Conservation (phyloP, 2,113 vertebrate species). For the Lagopus muta region DNA sequence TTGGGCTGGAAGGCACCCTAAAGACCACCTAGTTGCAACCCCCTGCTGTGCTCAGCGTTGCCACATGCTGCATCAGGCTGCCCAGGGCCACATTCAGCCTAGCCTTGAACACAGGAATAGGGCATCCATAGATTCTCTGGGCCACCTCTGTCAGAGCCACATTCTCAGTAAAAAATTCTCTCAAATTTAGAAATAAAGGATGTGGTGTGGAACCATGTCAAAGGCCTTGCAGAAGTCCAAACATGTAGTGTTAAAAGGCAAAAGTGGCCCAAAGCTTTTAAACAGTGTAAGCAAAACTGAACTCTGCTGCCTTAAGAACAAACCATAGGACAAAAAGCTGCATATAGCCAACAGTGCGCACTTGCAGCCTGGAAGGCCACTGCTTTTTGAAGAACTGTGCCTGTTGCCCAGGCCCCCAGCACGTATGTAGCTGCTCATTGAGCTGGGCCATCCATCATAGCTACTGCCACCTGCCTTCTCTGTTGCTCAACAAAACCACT, state of each 20-base stretch:
- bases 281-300: not conserved
- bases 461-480: not conserved
- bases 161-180: too few species aligned
- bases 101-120: too few species aligned
- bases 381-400: not conserved
- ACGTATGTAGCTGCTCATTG: not conserved
- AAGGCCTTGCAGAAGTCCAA: too few species aligned
- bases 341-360: too few species aligned
- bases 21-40: not conserved
- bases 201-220: too few species aligned
- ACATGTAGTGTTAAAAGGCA: not conserved
- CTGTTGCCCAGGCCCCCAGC: not conserved
- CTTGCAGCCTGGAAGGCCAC: too few species aligned
- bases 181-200: too few species aligned
- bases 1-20: not conserved
- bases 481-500: not conserved
- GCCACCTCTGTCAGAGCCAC: too few species aligned
- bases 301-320: not conserved
- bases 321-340: not conserved
- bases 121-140: too few species aligned
- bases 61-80: too few species aligned
- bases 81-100: too few species aligned
- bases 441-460: not conserved
- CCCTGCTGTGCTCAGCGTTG: not conserved
- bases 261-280: not conserved